Percentiles rank a stretch among this genome's conserved stretches.
Evolutionary conservation across 2,797 vertebrate genomes (phyloP).

Genomic region (Neosilurus mollespiculum): DNA sequence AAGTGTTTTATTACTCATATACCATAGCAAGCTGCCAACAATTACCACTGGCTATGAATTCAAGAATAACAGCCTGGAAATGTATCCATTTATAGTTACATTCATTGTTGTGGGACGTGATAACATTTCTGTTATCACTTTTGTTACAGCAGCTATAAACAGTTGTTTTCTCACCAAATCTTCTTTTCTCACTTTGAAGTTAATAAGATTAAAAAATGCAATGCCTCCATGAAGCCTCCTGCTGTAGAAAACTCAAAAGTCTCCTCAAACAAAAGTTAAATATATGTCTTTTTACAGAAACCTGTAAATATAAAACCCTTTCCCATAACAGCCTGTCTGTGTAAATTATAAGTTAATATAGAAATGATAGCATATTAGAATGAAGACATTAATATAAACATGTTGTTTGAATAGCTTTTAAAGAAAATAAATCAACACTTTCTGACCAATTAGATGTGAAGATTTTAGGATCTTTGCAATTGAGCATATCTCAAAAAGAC

Average conservation of each 20-base stretch:
- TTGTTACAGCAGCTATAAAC: slow-evolving; percentile 16
- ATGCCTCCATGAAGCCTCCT: neutral
- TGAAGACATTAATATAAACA: neutral
- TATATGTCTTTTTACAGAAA: too few species aligned
- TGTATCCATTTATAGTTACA: neutral
- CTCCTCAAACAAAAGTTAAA: too few species aligned
- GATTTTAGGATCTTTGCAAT: neutral
- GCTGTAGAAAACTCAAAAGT: neutral
- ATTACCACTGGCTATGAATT: neutral
- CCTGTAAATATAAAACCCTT: too few species aligned
- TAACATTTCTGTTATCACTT: slow-evolving; percentile 12
- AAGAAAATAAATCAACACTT: neutral
- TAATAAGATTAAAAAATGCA: neutral
- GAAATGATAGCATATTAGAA: neutral
- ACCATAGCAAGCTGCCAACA: neutral
- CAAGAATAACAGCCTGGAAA: neutral
- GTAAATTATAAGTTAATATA: neutral
- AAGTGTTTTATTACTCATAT: slow-evolving; percentile 7
- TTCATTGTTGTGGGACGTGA: neutral
- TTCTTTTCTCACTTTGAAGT: neutral
- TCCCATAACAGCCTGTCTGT: neutral
- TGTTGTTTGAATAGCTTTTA: neutral
- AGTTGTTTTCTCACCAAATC: neutral
- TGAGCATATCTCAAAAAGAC: neutral
- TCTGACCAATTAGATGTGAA: neutral